These are phyloP conservation scores for Axinella damicornis DNA, from an alignment of 37 sponge, comb jelly and placozoan genomes.

Conservation along the genomic window DNA sequence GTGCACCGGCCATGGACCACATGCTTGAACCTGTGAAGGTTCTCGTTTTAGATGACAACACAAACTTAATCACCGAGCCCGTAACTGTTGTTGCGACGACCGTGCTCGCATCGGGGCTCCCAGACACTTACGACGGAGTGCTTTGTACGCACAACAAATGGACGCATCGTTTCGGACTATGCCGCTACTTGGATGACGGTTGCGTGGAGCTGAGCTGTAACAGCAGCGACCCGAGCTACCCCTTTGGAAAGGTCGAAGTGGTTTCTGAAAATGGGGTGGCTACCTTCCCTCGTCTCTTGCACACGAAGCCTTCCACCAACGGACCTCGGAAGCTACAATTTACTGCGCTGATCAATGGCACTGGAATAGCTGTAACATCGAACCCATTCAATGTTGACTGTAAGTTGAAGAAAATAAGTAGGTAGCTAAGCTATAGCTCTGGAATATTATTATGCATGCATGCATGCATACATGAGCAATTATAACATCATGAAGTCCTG, in stretches of 20 bases:
- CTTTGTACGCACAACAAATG: conserved; percentile 32
- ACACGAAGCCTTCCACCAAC: conserved; percentile 23
- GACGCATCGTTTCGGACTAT: conserved; percentile 5
- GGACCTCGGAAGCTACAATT: conserved; percentile 21
- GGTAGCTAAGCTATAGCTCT: no score
- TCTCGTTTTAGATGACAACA: conserved; percentile 24
- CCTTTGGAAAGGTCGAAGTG: conserved; percentile 38
- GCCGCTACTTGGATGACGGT: conserved; percentile 14
- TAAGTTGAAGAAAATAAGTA: conserved; percentile 2
- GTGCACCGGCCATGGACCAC: conserved; percentile 50
- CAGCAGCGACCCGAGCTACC: conserved; percentile 29
- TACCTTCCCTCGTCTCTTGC: conserved; percentile 43
- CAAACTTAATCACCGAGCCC: conserved; percentile 24
- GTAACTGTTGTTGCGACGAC: conserved; percentile 57
- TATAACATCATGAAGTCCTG: no score
- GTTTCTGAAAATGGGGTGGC: conserved; percentile 57
- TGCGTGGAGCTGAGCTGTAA: conserved; percentile 22
- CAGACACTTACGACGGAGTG: conserved; percentile 24
- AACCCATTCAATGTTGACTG: conserved; percentile 43
- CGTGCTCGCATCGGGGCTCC: neutral
- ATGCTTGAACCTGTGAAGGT: conserved; percentile 38
- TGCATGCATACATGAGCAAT: no score
- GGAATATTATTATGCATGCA: no score
- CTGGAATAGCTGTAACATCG: neutral
- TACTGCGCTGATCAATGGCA: conserved; percentile 28